Conservation (phyloP, 2,888 invertebrate genomes). For the Ashinkailepas kermadecensis region DNA sequence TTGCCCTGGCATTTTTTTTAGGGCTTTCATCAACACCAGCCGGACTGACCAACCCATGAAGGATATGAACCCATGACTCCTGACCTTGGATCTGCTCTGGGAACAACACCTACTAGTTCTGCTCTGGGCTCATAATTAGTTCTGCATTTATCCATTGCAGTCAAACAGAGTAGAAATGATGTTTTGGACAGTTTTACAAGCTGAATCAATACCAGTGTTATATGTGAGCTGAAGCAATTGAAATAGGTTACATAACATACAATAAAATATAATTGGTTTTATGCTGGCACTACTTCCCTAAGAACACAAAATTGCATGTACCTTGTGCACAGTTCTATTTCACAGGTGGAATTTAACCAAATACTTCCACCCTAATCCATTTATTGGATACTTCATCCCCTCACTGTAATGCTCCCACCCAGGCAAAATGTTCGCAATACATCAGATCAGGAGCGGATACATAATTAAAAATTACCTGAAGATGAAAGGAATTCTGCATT, state of each 20-base stretch:
- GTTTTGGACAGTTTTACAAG: too few relatives aligned
- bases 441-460: background rate
- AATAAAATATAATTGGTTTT: background rate
- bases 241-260: background rate
- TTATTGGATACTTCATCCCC: background rate
- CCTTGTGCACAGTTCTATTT: background rate
- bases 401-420: too few relatives aligned
- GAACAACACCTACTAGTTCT: too few relatives aligned
- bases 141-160: too few relatives aligned
- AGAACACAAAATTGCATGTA: background rate
- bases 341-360: background rate
- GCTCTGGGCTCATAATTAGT: too few relatives aligned
- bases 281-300: background rate
- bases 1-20: too few relatives aligned
- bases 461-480: conserved; percentile 34
- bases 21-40: too few relatives aligned
- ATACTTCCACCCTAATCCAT: background rate
- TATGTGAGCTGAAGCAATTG: background rate
- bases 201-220: too few relatives aligned
- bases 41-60: too few relatives aligned
- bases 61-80: too few relatives aligned
- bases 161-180: too few relatives aligned
- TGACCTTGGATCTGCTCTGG: too few relatives aligned
- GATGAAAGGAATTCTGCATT: conserved; percentile 36
- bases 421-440: background rate